Conservation (phyloP, 2,797 vertebrate genomes). For the Gadopsis marmoratus region DNA sequence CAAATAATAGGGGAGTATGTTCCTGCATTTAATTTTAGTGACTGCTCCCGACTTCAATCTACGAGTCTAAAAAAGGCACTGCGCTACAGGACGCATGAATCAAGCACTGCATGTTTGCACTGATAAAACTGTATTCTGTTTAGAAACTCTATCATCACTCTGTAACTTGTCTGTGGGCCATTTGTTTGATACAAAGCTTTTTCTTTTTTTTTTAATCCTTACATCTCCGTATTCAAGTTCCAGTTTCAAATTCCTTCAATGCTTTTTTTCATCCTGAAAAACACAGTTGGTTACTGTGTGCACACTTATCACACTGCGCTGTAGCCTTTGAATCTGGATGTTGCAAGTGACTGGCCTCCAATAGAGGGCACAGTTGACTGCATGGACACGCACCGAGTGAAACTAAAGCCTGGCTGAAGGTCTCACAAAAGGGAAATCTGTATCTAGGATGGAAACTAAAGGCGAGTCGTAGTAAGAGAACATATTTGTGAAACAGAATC, state of each 20-base stretch:
- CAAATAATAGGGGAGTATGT: constrained; percentile 52
- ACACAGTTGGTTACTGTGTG: constrained; percentile 6
- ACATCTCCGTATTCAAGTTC: constrained; percentile 33
- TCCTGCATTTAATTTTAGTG: constrained; percentile 55
- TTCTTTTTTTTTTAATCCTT: constrained; percentile 18
- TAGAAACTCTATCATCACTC: constrained; percentile 43
- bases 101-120: constrained; percentile 23
- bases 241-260: constrained; percentile 21
- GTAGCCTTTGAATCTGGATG: constrained; percentile 57
- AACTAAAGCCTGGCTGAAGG: constrained; percentile 45
- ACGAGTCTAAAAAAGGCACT: constrained; percentile 10
- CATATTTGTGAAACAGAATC: constrained; percentile 24
- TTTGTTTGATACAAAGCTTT: constrained; percentile 40
- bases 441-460: constrained; percentile 33
- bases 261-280: constrained; percentile 37
- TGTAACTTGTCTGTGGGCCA: constrained; percentile 40
- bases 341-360: constrained; percentile 75
- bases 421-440: constrained; percentile 14
- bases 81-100: constrained; percentile 45
- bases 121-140: constrained; percentile 57
- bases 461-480: neutral
- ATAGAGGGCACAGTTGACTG: constrained; percentile 84
- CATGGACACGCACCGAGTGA: constrained; percentile 35
- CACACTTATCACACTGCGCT: constrained; percentile 10
- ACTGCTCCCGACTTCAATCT: constrained; percentile 48